These are phyloP conservation scores for Callopanchax toddi DNA, from an alignment of 2,113 vertebrate genomes.

Conservation along the genomic window DNA sequence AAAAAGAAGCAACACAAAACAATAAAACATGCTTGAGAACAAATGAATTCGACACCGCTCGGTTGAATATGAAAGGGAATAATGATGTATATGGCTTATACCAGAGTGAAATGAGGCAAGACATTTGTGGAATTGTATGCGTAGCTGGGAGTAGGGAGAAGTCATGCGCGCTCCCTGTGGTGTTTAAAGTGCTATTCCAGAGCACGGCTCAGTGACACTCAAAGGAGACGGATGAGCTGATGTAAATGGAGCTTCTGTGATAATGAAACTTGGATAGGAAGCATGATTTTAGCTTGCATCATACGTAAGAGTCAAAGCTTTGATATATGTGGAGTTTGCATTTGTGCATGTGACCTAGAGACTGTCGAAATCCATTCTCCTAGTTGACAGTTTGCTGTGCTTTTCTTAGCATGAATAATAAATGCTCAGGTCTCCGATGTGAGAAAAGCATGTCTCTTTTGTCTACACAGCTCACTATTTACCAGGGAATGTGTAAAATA, in stretches of 20 bases:
- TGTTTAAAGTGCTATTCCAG: slow-evolving; percentile 47
- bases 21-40: slow-evolving; percentile 22
- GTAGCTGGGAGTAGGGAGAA: slow-evolving; percentile 53
- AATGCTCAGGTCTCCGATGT: too few relatives aligned
- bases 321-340: not conserved
- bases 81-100: slow-evolving; percentile 5
- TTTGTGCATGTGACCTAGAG: not conserved
- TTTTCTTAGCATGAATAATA: too few relatives aligned
- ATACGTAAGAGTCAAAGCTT: slow-evolving; percentile 27
- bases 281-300: slow-evolving; percentile 36
- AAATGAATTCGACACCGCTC: slow-evolving; percentile 18
- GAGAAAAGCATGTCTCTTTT: too few relatives aligned
- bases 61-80: slow-evolving; percentile 31
- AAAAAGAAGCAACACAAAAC: not conserved
- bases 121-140: slow-evolving; percentile 52
- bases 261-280: slow-evolving; percentile 47
- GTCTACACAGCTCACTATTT: too few relatives aligned
- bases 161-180: slow-evolving; percentile 41
- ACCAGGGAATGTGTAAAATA: too few relatives aligned
- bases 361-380: too few relatives aligned
- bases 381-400: too few relatives aligned
- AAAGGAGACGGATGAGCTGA: slow-evolving; percentile 64
- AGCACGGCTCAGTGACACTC: slow-evolving; percentile 57
- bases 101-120: slow-evolving; percentile 54
- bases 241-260: slow-evolving; percentile 54